Evolutionary conservation across 2,888 invertebrate species (phyloP), one percentile per base, ranked within the genome.

Genomic region (Acleris sparsana): DNA sequence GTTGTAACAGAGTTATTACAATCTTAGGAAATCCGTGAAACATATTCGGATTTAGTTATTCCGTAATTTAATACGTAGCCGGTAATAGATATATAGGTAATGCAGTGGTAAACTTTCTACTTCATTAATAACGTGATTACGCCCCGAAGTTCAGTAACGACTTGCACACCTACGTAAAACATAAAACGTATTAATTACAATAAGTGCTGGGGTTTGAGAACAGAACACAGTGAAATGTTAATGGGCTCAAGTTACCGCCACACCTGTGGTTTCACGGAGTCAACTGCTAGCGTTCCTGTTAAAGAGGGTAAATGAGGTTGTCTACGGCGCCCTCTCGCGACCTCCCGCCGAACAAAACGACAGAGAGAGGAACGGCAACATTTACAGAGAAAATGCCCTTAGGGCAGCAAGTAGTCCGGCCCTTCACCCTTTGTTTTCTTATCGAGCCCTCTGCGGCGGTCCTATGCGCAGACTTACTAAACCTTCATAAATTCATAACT

Each of bases 381-480:
- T 86, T 89, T 87, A 85, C 84, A 80, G 82, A 85, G 87, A 86
- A 88, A 89, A 88, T 82, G 79, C 85, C 90, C 88, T 78, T 76
- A 80, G 87, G 90, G 84, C 86, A 85, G 76, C 74, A 74, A 77
- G 77, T 62, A 62, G 59, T 57, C 81, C 78, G 77, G 78, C 83
- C 84, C 83, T 78, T 76, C 79, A 78, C 84, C 88, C 87, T 88
- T 90, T 90, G 88, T 90, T 89, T 86, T 87, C 83, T 80, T 80
- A 83, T 76, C 77, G 71, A 75, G 77, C 77, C 75, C 75, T 78
- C 73, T 76, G 76, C 72, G 73, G 73, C 77, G 73, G 72, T 76
- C 69, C 69, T 70, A 71, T 25, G 16, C 39, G 39, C 62, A 39
- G 75, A 78, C 76, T 78, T 77, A 73, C 75, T 74, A 78, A 75